Evolutionary conservation across 2,113 vertebrate genomes (phyloP), one percentile per base, ranked within the genome.

Genomic region (Datnioides undecimradiatus): DNA sequence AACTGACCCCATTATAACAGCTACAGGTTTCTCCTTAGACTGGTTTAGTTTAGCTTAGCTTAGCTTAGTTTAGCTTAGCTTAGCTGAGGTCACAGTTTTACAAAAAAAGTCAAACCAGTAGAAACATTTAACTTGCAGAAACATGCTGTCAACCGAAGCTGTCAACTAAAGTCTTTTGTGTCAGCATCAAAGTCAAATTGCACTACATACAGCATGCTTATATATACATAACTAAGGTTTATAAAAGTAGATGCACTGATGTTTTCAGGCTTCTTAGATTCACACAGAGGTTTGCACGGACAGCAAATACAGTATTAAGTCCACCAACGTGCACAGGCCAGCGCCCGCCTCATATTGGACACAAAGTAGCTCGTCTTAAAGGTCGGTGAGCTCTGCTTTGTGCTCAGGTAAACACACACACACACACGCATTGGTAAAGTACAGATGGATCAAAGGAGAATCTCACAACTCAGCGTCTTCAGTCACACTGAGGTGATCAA

Each of bases 371-470:
- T 10, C 57, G 54, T 72, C 5, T 1, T 3, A 58, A 68, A 64
- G 41, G 48, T 81, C 74, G 63, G 46, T 2, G 38, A 40, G 57
- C 49, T 49, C 5, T 11, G 19, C 54, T 69, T 31, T 49, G 33
- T 23, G 45, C 69, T 62, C 57, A 68, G 62, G 55, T 33, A 55
- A 83, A 60, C 34, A 57, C 34, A 36, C 68, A 34, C 31, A n/a
- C 21, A 66, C n/a, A 23, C 16, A 19, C n/a, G n/a, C n/a, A n/a
- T n/a, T 25, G 43, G 21, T 14, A 10, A n/a, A 17, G 73, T 23
- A 14, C 21, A 54, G 31, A 40, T 31, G 40, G 19, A 43, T 65
- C 10, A 41, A 48, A 62, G 4, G 4, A 16, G 5, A 54, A 33
- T 14, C 16, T 40, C 8, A 58, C 33, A 57, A 4, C 8, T 74